Conservation (phyloP, 35 echinoderm and acorn worm genomes). For the Holothuria glaberrima region DNA sequence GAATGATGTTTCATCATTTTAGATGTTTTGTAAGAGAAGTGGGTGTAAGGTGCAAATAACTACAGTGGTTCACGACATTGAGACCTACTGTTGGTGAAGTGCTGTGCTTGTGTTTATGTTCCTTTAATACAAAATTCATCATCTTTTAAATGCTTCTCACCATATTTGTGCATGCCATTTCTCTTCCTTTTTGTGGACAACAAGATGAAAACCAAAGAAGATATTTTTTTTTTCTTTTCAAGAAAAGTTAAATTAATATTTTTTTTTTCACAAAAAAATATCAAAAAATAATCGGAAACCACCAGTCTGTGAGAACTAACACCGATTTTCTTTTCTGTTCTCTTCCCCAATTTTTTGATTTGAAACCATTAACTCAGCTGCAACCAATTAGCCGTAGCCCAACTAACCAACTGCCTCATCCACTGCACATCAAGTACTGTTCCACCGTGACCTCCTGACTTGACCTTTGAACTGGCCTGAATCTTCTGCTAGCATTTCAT, state of each 20-base stretch:
- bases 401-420: slow-evolving; percentile 63
- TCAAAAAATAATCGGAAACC: slow-evolving; percentile 16
- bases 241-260: not conserved
- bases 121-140: too few species aligned
- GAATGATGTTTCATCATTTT: too few species aligned
- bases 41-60: too few species aligned
- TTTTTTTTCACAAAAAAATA: slow-evolving; percentile 10
- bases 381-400: slow-evolving; percentile 63
- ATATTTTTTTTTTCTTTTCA: slow-evolving; percentile 19
- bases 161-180: slow-evolving; percentile 17
- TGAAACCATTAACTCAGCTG: slow-evolving; percentile 57
- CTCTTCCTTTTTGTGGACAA: slow-evolving; percentile 13
- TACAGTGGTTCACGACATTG: too few species aligned
- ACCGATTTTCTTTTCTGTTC: slow-evolving; percentile 46
- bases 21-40: too few species aligned
- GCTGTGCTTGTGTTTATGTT: slow-evolving; percentile 33
- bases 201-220: not conserved
- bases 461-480: slow-evolving; percentile 55
- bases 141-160: slow-evolving; percentile 36
- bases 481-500: slow-evolving; percentile 61
- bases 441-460: slow-evolving; percentile 43
- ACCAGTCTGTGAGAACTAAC: slow-evolving; percentile 38
- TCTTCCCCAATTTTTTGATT: slow-evolving; percentile 50
- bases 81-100: not conserved
- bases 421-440: slow-evolving; percentile 62